Percentiles rank a stretch among this genome's conserved stretches.
Evolutionary conservation across 1,140 invertebrate genomes (phyloP).

Genomic region (Arctopsyche grandis): DNA sequence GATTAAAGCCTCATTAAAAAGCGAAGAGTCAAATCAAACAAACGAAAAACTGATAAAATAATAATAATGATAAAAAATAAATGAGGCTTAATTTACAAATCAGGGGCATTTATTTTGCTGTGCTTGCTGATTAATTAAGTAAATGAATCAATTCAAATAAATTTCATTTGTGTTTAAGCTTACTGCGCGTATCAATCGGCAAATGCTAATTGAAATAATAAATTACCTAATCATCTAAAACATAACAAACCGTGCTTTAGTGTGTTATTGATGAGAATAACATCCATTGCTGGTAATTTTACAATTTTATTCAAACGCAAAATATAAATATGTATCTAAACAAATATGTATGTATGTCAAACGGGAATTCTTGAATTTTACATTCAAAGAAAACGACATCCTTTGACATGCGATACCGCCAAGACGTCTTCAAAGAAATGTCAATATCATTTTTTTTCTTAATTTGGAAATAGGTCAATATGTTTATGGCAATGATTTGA

Average conservation of each 20-base stretch:
- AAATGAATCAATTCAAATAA: not conserved
- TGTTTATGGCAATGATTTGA: not conserved
- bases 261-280: too few relatives aligned
- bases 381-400: constrained; percentile 16
- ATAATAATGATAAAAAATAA: too few relatives aligned
- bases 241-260: too few relatives aligned
- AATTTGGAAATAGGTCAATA: constrained; percentile 23
- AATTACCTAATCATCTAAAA: too few relatives aligned
- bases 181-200: not conserved
- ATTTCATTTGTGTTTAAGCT: not conserved
- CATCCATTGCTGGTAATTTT: too few relatives aligned
- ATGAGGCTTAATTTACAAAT: too few relatives aligned
- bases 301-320: too few relatives aligned
- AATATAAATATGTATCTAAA: too few relatives aligned
- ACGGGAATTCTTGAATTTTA: constrained; percentile 6
- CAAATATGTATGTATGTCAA: constrained; percentile 17
- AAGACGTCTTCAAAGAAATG: constrained; percentile 18
- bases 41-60: not conserved
- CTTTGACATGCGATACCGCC: constrained; percentile 27
- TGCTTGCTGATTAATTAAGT: not conserved
- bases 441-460: constrained; percentile 21
- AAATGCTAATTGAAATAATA: not conserved
- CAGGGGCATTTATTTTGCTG: too few relatives aligned
- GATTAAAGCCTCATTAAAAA: constrained; percentile 2
- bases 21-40: not conserved